Evolutionary conservation across 30 jellyfish, hydroid and myxozoan species (phyloP), one percentile per base, ranked within the genome.

Genomic region (Turritopsis dohrnii): DNA sequence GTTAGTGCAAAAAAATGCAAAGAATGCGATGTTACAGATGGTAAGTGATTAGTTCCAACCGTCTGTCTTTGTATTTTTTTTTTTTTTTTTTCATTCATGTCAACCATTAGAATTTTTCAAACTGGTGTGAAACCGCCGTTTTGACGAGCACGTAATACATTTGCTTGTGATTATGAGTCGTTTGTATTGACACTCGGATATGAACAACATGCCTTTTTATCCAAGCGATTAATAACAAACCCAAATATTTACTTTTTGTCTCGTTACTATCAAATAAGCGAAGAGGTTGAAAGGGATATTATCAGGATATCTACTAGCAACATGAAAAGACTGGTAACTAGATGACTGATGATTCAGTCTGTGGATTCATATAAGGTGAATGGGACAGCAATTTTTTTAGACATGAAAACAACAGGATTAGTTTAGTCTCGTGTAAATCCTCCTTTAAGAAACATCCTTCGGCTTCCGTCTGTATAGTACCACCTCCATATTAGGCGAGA

Each of bases 1-100:
- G 60, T 80, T 84, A 80, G 87, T 65, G 87, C 80, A 26, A 52
- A 80, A 81, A 80, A 80, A 53, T 80, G 87, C 65, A 80, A 80
- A 53, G 87, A 80, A 29, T 80, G 87, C 29, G 83, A 80, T 0
- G 28, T 80, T 19, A 29, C 16, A 7, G 19, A 23, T 1, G 77
- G 77, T 69, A 69, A 69, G 60, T 41, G 60, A 5, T 41, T 41
- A 3, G 60, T 41, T 41, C 60, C 5, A 41, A 3, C 60, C 13
- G 60, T 41, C 13, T 41, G 60, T 41, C 60, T 41, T n/a, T n/a
- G n/a, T n/a, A n/a, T n/a, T n/a, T n/a, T n/a, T n/a, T n/a, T n/a
- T n/a, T n/a, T n/a, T n/a, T 41, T 41, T 41, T 3, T 41, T 41
- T 41, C 60, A 41, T 41, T 41, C 60, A 41, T 41, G 60, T 3